A percentile compares a stretch with the other conserved stretches of the same genome.
phyloP scores from a whole-genome alignment of 2,888 invertebrate species.

The Meteorus colon region DNA sequence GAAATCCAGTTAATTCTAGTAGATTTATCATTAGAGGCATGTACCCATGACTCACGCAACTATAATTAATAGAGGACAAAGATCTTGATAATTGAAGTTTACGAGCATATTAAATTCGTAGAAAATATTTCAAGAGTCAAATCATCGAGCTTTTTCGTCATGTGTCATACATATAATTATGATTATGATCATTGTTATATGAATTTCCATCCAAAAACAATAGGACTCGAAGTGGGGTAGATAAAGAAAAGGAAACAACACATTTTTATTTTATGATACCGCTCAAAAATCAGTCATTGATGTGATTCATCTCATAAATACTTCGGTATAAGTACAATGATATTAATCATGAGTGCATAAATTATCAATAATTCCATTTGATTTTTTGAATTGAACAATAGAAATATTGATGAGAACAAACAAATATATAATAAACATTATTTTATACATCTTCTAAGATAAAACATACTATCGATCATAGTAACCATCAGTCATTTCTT shows the following conservation, averaged over 20 bases:
- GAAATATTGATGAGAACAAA: background rate
- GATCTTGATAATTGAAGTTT: background rate
- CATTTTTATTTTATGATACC: background rate
- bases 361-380: background rate
- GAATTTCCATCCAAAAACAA: background rate
- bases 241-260: background rate
- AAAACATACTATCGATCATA: background rate
- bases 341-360: background rate
- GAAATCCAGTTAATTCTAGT: constrained; percentile 31
- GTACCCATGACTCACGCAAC: background rate
- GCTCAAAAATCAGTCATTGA: background rate
- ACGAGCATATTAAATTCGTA: background rate
- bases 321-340: background rate
- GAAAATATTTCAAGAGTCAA: background rate
- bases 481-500: constrained; percentile 33
- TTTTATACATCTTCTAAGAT: background rate
- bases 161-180: background rate
- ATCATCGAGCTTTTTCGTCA: background rate
- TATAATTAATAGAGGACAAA: background rate
- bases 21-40: background rate
- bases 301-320: background rate
- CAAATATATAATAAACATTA: background rate
- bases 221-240: background rate
- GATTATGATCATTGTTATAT: background rate
- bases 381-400: background rate